Base-by-base conservation (phyloP, 1,140 invertebrate genomes). In the Cepaea nemoralis region DNA sequence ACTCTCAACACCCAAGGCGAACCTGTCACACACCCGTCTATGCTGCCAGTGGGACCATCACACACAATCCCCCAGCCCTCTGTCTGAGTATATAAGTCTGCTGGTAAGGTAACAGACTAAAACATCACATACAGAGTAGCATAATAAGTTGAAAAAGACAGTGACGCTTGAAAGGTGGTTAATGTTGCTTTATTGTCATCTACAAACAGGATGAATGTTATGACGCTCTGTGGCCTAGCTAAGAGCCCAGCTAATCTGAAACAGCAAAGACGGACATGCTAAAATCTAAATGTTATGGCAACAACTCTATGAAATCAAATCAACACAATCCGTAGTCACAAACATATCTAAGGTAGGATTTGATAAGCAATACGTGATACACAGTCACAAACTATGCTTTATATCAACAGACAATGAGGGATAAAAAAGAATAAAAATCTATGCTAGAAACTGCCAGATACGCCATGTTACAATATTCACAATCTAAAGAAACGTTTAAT, bases 151-250 rank as follows among this genome's bases (percentile, higher is more conserved):
- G 42, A 45, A 45, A 19, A 45, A 45, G 19, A 45, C 8, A 45
- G 42, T 45, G 8, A 45, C 8, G 8, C 42, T 45, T 45, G 42
- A 45, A 22, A 22, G n/a, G n/a, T 69, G 66, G 66, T 69, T 35
- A 35, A 33, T 35, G 27, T 69, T 35, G 16, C 37, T 69, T 69
- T 66, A 66, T 12, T 66, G 14, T 66, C 63, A 31, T 33, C 66
- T 69, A 69, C 66, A 39, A 33, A 69, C 66, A 69, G 5, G 66
- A 35, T 39, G 37, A 69, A 24, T 69, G 6, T 14, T 22, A 69
- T 69, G 66, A 5, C 31, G 14, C 66, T 69, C 66, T 69, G 27
- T 69, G 66, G 37, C 66, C 59, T 69, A 69, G 66, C 66, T 33
- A 69, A 39, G 66, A 69, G 14, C 27, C 22, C 66, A 14, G 8